Evolutionary conservation across 2,888 invertebrate genomes (phyloP).

Genomic region (Hyles lineata): DNA sequence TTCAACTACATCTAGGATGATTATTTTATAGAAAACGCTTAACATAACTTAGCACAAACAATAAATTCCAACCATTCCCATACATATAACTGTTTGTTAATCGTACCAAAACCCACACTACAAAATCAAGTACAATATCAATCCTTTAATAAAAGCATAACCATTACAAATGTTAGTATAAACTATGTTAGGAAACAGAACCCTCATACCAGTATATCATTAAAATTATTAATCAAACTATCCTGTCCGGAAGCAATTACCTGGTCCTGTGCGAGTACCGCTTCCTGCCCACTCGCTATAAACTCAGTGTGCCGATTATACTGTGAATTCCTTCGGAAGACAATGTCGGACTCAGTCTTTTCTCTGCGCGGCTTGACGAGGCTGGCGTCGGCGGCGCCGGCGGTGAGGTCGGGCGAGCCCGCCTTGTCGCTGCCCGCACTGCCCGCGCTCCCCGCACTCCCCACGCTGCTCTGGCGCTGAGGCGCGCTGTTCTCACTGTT

Average conservation of each 20-base stretch:
- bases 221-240: slow-evolving; percentile 74
- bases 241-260: slow-evolving; percentile 81
- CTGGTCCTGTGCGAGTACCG: slow-evolving; percentile 83
- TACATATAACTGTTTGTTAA: slow-evolving; percentile 53
- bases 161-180: slow-evolving; percentile 65
- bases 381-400: slow-evolving; percentile 59
- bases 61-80: slow-evolving; percentile 56
- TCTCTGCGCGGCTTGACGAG: slow-evolving; percentile 90
- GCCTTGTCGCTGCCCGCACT: slow-evolving; percentile 67
- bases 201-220: slow-evolving; percentile 79
- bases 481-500: slow-evolving; percentile 68
- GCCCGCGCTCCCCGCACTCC: slow-evolving; percentile 73
- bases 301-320: slow-evolving; percentile 77
- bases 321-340: slow-evolving; percentile 86
- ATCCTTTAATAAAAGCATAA: slow-evolving; percentile 58
- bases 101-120: slow-evolving; percentile 63
- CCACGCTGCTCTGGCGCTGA: slow-evolving; percentile 75
- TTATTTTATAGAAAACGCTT: slow-evolving; percentile 30
- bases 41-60: slow-evolving; percentile 28
- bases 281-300: slow-evolving; percentile 81
- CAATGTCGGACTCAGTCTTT: slow-evolving; percentile 95
- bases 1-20: slow-evolving; percentile 16
- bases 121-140: slow-evolving; percentile 45
- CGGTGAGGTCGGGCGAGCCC: slow-evolving; percentile 73
- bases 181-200: slow-evolving; percentile 71